Conservation (phyloP, 35 echinoderm and acorn worm genomes). For the Eucidaris tribuloides region DNA sequence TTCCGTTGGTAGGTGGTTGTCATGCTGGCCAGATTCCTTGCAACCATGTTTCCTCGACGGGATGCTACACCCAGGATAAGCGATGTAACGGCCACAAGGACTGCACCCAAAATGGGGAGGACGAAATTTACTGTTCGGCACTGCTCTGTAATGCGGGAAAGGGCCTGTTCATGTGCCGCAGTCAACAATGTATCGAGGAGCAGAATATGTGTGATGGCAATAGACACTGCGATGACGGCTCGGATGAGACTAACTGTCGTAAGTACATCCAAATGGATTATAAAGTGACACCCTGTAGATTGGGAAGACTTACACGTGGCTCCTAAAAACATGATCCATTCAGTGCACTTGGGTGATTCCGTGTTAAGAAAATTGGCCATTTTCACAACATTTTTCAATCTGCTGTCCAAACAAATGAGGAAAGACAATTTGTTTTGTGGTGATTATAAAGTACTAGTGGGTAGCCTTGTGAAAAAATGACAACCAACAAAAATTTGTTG, state of each 20-base stretch:
- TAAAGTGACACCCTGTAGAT: too few relatives aligned
- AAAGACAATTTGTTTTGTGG: too few relatives aligned
- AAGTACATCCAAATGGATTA: slow-evolving; percentile 40
- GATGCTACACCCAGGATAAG: slow-evolving; percentile 48
- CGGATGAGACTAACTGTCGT: slow-evolving; percentile 82
- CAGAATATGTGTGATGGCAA: slow-evolving; percentile 67
- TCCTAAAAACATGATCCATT: too few relatives aligned
- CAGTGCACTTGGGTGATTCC: too few relatives aligned
- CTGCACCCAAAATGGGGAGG: slow-evolving; percentile 41
- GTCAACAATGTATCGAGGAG: slow-evolving; percentile 69
- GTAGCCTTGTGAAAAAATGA: too few relatives aligned
- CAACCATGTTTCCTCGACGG: not conserved
- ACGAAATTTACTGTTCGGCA: slow-evolving; percentile 59
- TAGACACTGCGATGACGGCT: slow-evolving; percentile 56
- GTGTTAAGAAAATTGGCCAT: too few relatives aligned
- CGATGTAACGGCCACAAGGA: slow-evolving; percentile 65
- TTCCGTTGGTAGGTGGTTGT: slow-evolving; percentile 38
- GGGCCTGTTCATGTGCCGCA: slow-evolving; percentile 73
- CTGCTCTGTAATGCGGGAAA: slow-evolving; percentile 27
- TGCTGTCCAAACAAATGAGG: too few relatives aligned
- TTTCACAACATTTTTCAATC: too few relatives aligned
- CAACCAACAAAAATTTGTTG: too few relatives aligned
- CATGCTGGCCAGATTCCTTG: slow-evolving; percentile 58
- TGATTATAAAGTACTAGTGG: too few relatives aligned
- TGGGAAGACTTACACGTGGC: too few relatives aligned